Evolutionary conservation across 2,888 invertebrate genomes (phyloP), one percentile per base, ranked within the genome.

Genomic region (Anodontia alba): DNA sequence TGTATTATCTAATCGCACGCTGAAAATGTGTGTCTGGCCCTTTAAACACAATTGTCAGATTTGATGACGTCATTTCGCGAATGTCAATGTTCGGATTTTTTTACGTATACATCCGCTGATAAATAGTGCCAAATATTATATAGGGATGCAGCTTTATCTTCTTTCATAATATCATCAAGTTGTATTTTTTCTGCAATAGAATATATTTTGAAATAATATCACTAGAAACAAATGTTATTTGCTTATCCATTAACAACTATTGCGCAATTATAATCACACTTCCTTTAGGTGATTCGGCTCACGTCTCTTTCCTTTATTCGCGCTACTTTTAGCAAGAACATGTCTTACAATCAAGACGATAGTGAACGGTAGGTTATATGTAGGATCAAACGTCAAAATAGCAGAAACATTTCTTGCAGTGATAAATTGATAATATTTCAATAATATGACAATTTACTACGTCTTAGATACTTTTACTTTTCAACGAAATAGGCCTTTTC

Each of bases 281-380:
- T 87, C 85, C 85, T 82, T 76, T 73, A 23, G 31, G 86, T 86
- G 78, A 82, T 82, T 71, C 77, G 80, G 78, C 51, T 77, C 31
- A 78, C 70, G 67, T 81, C 71, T 90, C 91, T 86, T 87, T 89
- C 90, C 90, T 90, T 92, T 92, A 87, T 90, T 88, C 89, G 88
- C 88, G 87, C 89, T 88, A 90, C 87, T 82, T 79, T 87, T 85
- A 87, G 87, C 88, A 89, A 89, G 90, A 92, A 91, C 91, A 92
- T 92, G 92, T 92, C 92, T 88, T 90, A 89, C 87, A 90, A 90
- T 83, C 88, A 87, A 70, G 87, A 89, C 78, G 91, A 91, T 31
- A 68, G 73, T 49, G 81, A 85, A 78, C 76, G 80, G 85, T 85
- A 71, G 68, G 85, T 82, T 68, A 80, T 71, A 42, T 73, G 10